Conservation (phyloP, 2,113 vertebrate species). For the Labrus mixtus region DNA sequence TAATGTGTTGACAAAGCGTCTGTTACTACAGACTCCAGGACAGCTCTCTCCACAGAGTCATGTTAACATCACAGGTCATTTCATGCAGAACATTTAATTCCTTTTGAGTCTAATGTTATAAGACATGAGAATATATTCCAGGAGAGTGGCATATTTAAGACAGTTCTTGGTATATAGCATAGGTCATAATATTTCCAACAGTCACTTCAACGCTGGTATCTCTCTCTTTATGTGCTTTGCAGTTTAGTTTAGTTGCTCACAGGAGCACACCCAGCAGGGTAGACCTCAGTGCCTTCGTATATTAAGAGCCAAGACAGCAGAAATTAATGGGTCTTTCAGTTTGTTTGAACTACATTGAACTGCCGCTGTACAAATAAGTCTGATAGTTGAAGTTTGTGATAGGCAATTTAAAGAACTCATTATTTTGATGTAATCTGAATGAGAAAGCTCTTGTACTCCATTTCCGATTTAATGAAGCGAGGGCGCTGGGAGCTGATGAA, state of each 20-base stretch:
- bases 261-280: background rate
- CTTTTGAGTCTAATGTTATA: background rate
- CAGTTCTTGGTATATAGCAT: background rate
- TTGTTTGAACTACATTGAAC: conserved; percentile 47
- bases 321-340: conserved; percentile 44
- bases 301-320: background rate
- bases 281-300: background rate
- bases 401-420: conserved; percentile 64
- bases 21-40: too few species aligned
- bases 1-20: too few species aligned
- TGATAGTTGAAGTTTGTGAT: conserved; percentile 38
- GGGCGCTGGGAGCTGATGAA: conserved; percentile 24
- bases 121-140: background rate
- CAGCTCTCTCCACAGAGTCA: too few species aligned
- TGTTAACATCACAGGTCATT: too few species aligned
- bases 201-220: too few species aligned
- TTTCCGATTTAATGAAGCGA: conserved; percentile 62
- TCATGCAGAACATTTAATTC: background rate
- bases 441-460: conserved; percentile 48
- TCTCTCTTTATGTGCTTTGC: background rate
- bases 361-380: conserved; percentile 39
- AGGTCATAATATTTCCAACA: background rate
- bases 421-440: conserved; percentile 55
- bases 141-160: background rate
- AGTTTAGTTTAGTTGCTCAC: background rate